Evolutionary conservation across 2,797 vertebrate species (phyloP).

Genomic region (Gouania willdenowi): DNA sequence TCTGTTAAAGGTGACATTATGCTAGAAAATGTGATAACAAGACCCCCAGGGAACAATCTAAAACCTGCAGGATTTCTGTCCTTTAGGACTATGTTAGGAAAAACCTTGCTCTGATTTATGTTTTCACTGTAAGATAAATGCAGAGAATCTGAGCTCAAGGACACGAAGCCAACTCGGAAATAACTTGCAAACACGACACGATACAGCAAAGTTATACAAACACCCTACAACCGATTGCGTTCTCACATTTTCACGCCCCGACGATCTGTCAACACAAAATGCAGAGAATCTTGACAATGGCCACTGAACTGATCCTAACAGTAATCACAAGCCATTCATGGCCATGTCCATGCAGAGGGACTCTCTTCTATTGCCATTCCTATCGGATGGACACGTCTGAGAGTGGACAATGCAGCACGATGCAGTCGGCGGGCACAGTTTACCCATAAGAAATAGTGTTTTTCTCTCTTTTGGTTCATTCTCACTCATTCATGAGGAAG

Average conservation of each 20-base stretch:
- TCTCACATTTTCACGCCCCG: neutral
- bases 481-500: neutral
- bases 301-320: slow-evolving; percentile 8
- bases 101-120: too few species aligned
- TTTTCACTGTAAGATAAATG: too few species aligned
- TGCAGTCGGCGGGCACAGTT: neutral
- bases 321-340: slow-evolving; percentile 18
- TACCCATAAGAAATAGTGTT: neutral
- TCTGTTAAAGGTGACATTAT: too few species aligned
- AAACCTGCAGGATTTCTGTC: too few species aligned
- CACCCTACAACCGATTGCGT: slow-evolving; percentile 6
- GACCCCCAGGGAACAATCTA: too few species aligned
- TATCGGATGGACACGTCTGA: neutral
- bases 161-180: neutral
- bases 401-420: neutral
- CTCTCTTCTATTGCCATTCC: slow-evolving; percentile 1
- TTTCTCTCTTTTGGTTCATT: neutral
- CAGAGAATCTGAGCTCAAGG: neutral
- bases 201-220: neutral
- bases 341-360: slow-evolving; percentile 13
- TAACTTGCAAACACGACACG: neutral
- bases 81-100: too few species aligned
- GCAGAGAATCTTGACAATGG: slow-evolving; percentile 1
- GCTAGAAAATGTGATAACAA: too few species aligned
- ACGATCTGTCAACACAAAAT: slow-evolving; percentile 6